phyloP scores from a whole-genome alignment of 2,888 invertebrate genomes.

The Malthinus seriepunctatus region DNA sequence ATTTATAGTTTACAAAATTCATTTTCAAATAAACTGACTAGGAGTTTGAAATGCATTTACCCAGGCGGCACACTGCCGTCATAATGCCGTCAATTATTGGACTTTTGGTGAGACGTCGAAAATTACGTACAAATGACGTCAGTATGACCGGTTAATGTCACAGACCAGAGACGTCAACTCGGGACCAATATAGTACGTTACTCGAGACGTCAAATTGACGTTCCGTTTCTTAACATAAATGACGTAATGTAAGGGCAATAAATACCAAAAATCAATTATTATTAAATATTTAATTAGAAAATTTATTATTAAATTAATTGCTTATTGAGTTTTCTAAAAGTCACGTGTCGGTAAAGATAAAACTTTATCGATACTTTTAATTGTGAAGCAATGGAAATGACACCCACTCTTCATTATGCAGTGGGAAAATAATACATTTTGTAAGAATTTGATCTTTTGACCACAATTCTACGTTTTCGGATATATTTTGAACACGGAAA shows the following conservation, averaged over 20 bases:
- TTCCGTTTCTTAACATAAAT: background rate
- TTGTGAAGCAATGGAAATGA: constrained; percentile 8
- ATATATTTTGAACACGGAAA: background rate
- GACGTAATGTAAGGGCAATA: background rate
- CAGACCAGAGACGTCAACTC: too few relatives aligned
- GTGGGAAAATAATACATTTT: constrained; percentile 8
- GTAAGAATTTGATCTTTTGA: background rate
- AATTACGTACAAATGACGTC: too few relatives aligned
- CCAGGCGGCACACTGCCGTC: background rate
- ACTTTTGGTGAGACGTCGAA: too few relatives aligned
- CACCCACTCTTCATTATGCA: constrained; percentile 5
- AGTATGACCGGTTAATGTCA: too few relatives aligned
- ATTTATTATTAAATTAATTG: too few relatives aligned
- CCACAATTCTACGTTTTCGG: background rate
- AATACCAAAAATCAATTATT: background rate
- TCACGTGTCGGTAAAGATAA: background rate
- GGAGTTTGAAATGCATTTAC: too few relatives aligned
- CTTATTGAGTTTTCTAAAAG: too few relatives aligned
- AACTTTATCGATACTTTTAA: background rate
- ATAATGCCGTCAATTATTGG: background rate
- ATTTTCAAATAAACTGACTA: too few relatives aligned
- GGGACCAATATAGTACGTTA: background rate
- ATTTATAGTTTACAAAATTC: too few relatives aligned
- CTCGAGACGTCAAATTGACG: background rate
- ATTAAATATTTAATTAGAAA: too few relatives aligned